These are phyloP conservation scores for Magallana nippona DNA, from an alignment of 2,888 invertebrate species.

Conservation along the genomic window DNA sequence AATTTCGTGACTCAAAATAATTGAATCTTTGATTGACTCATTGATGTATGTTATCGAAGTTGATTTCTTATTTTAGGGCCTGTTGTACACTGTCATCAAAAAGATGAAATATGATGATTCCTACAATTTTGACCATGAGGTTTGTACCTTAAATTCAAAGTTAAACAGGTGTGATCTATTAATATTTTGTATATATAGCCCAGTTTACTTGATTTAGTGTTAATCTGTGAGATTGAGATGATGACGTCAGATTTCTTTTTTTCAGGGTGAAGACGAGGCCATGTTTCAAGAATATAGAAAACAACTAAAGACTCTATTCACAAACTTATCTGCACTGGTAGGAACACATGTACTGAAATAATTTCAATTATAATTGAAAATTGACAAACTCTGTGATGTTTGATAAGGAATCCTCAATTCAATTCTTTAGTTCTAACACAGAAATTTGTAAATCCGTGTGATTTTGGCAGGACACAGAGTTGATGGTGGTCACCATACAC, in stretches of 20 bases:
- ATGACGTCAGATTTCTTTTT: slow-evolving; percentile 1
- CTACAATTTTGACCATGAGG: slow-evolving; percentile 82
- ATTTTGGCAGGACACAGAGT: slow-evolving; percentile 78
- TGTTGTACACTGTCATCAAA: slow-evolving; percentile 81
- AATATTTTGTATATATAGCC: too few species aligned
- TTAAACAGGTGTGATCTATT: too few species aligned
- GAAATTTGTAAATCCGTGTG: too few species aligned
- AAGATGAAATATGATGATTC: slow-evolving; percentile 82
- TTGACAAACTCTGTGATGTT: too few species aligned
- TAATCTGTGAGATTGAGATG: too few species aligned
- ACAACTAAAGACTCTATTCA: slow-evolving; percentile 82
- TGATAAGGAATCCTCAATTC: too few species aligned
- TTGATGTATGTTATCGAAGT: neutral
- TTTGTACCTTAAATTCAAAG: slow-evolving; percentile 47
- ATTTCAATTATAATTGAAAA: too few species aligned
- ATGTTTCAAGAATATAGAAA: slow-evolving; percentile 82
- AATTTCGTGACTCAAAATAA: too few species aligned
- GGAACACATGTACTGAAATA: neutral
- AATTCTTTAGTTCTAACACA: too few species aligned
- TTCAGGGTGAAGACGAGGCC: slow-evolving; percentile 82
- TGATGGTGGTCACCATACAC: slow-evolving; percentile 80
- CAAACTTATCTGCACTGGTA: slow-evolving; percentile 81
- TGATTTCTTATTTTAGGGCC: slow-evolving; percentile 68
- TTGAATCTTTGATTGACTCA: too few species aligned
- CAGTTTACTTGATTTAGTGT: too few species aligned